These are phyloP conservation scores for Apantesis nais DNA, from an alignment of 2,888 invertebrate genomes.

Conservation along the genomic window DNA sequence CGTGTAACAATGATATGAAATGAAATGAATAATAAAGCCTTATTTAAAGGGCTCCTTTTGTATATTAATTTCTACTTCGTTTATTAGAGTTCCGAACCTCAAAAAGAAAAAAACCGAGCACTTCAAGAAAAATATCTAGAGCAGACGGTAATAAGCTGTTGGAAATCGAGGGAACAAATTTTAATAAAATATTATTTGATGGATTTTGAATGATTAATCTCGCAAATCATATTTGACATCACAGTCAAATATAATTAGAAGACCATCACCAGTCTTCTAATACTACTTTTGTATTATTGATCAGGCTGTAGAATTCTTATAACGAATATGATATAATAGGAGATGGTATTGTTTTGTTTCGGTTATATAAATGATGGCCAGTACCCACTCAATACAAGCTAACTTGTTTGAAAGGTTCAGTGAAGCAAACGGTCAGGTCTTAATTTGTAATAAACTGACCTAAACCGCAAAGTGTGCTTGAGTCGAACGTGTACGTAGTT, in stretches of 20 bases:
- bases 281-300: not conserved
- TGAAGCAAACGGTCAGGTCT: not conserved
- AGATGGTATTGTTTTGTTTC: not conserved
- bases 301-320: not conserved
- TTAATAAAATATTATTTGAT: not conserved
- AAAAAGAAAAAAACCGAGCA: too few species aligned
- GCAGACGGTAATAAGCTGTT: not conserved
- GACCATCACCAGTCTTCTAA: too few species aligned
- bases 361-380: too few species aligned
- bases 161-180: not conserved
- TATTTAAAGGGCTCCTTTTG: too few species aligned
- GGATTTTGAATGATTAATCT: not conserved
- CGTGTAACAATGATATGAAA: not conserved
- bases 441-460: too few species aligned
- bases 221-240: not conserved
- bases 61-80: too few species aligned
- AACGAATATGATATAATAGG: not conserved
- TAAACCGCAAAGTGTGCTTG: too few species aligned
- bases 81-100: too few species aligned
- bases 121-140: not conserved
- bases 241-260: too few species aligned
- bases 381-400: not conserved
- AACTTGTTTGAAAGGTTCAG: not conserved
- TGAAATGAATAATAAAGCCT: not conserved
- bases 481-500: too few species aligned